Evolutionary conservation across 1,140 invertebrate genomes (phyloP), one percentile per base, ranked within the genome.

Genomic region (Penaeus vannamei): DNA sequence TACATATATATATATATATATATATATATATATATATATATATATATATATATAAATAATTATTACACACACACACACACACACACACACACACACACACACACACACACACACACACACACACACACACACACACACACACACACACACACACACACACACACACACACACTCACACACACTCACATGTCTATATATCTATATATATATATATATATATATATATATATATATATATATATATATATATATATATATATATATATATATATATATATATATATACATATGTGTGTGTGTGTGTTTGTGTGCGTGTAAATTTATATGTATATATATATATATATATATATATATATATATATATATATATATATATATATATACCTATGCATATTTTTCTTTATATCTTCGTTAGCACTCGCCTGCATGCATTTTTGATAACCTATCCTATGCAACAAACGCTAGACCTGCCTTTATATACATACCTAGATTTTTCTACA

Each of bases 331-430:
- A 20, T 17, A 36, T 32, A 19, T 83, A 19, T 83, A 5, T 83
- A 19, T 83, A 22, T 62, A 32, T 62, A 32, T 83, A 23, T 42
- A 42, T 64, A 66, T 64, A 66, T 83, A 66, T 84, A 84, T 84
- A 84, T 84, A 84, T 84, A 84, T 84, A 84, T 84, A 64, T 84
- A 84, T 66, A 84, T 84, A 84, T 84, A 84, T 84, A 64, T 80
- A 80, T 80, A 80, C 53, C 53, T 80, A 80, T 80, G 22, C 36
- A 42, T 5, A 42, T 42, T 7, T 42, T 4, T 42, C 4, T 42
- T 42, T 7, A 42, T 42, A 42, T 42, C 36, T 53, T 53, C 53
- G 53, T 53, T 53, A 14, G 53, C 53, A 14, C 17, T 17, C 53
- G 1, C 53, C 53, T 53, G 53, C 1, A 53, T 53, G 53, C 53